Evolutionary conservation across 2,888 invertebrate genomes (phyloP), one percentile per base, ranked within the genome.

Genomic region (Onchidella celtica): DNA sequence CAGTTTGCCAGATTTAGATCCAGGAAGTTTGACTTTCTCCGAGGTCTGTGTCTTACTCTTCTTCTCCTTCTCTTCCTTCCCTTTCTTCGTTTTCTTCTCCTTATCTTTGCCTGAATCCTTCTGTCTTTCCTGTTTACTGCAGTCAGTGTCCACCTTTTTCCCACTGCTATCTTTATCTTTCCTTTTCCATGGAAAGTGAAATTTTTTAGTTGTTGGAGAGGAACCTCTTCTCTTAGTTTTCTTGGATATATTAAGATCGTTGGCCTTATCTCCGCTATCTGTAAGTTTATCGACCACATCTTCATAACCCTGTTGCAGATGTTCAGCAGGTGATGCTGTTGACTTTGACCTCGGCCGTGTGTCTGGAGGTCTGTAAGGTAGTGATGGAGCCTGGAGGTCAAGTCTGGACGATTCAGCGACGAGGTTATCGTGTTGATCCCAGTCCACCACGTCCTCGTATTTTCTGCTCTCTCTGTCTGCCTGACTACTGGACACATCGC

Each of bases 101-200:
- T 61, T 27, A 61, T 61, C 32, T 29, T 66, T 66, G 6, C 21
- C 66, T 4, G 9, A 4, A 3, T 66, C 32, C 32, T 66, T 61
- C 14, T 61, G 61, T n/a, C n/a, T n/a, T n/a, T n/a, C n/a, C n/a
- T n/a, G n/a, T n/a, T n/a, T n/a, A n/a, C n/a, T n/a, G n/a, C n/a
- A n/a, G n/a, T n/a, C n/a, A n/a, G n/a, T n/a, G n/a, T 61, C 11
- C n/a, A 61, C 4, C n/a, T 61, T 24, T 4, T 72, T 72, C 14
- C 2, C 9, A 17, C 4, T 47, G 11, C 27, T n/a, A 36, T 75
- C 59, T 63, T 59, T 75, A 9, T 57, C 63, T 75, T 75, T 75
- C 65, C 40, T 63, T 27, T 63, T 75, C 75, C 75, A 75, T 6
- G 63, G 75, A 34, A 75, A 63, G 27, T n/a, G 3, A 38, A 75